phyloP scores from a whole-genome alignment of 1,140 invertebrate species.

The Euwallacea fornicatus region DNA sequence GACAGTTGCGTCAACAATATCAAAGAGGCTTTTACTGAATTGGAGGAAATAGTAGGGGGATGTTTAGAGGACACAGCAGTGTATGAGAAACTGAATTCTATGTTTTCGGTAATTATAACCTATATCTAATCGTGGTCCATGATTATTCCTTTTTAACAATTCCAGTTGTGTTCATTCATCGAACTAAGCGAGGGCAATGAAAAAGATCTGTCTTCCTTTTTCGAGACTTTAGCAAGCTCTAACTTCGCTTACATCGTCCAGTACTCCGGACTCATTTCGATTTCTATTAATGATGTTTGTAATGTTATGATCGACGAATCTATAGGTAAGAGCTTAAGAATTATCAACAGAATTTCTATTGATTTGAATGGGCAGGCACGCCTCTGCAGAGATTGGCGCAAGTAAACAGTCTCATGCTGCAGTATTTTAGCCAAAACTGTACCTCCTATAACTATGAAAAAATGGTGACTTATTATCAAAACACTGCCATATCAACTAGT shows the following conservation, averaged over 20 bases:
- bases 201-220: constrained; percentile 78
- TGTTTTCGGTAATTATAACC: constrained; percentile 5
- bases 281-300: constrained; percentile 79
- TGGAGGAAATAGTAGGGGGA: constrained; percentile 17
- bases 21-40: constrained; percentile 13
- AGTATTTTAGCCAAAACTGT: constrained; percentile 2
- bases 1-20: constrained; percentile 12
- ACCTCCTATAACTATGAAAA: constrained; percentile 14
- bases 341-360: no score
- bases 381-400: neutral
- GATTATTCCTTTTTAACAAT: neutral
- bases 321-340: constrained; percentile 47
- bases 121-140: neutral
- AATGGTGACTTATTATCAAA: neutral
- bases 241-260: constrained; percentile 81
- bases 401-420: neutral
- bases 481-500: constrained; percentile 13
- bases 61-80: constrained; percentile 24
- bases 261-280: constrained; percentile 82
- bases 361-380: neutral
- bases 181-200: constrained; percentile 57
- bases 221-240: constrained; percentile 6
- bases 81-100: constrained; percentile 4
- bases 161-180: constrained; percentile 16
- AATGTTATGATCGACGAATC: constrained; percentile 69